Conservation (phyloP, 2,797 vertebrate genomes). For the Dicrostonyx torquatus region DNA sequence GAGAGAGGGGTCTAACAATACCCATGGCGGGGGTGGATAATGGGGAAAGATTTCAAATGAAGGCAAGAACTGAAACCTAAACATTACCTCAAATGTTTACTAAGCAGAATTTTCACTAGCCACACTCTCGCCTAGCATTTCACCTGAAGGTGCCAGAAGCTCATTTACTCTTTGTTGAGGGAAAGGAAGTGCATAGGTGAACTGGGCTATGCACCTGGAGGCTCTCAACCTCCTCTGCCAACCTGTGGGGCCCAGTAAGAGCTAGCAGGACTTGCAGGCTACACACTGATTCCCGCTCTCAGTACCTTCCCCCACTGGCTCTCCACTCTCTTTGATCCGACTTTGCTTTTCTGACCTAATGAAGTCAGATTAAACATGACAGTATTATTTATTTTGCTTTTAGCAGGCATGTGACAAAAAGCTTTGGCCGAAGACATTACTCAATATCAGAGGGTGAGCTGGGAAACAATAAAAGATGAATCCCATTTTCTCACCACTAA, state of each 20-base stretch:
- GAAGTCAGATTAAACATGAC: neutral
- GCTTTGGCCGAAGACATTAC: neutral
- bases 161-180: too few species aligned
- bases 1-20: neutral
- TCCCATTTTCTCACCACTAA: neutral
- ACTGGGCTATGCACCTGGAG: too few species aligned
- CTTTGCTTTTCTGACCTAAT: neutral
- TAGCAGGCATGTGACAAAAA: neutral
- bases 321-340: neutral
- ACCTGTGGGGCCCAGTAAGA: neutral
- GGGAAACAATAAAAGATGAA: neutral
- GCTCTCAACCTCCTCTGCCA: neutral
- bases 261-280: neutral
- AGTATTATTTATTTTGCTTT: neutral
- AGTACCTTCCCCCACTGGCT: neutral
- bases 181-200: neutral
- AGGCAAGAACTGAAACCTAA: neutral
- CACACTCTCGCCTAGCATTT: neutral
- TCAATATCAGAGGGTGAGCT: neutral
- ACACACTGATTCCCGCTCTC: neutral
- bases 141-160: neutral
- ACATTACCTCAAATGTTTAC: neutral
- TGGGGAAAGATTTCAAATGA: neutral
- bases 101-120: neutral
- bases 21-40: neutral